Percentiles rank a stretch among this genome's conserved stretches.
These are phyloP conservation scores for Arenaria interpres DNA, from an alignment of 2,113 vertebrate species.

Conservation along the genomic window DNA sequence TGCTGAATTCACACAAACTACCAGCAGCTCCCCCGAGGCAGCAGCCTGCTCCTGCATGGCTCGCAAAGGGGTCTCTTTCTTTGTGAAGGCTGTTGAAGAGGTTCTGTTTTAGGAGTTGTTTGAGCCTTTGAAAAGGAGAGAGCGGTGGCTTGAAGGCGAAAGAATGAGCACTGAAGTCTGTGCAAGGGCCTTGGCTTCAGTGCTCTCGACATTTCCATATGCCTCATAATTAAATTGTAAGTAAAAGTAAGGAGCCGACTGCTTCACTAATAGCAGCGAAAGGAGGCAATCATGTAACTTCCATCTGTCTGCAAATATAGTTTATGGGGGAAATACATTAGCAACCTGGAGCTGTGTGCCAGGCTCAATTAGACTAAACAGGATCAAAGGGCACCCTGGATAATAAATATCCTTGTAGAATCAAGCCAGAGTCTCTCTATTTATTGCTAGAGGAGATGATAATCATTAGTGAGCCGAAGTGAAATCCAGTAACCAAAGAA, in stretches of 20 bases:
- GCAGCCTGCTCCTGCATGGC: accelerated
- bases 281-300: slow-evolving; percentile 40
- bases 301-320: slow-evolving; percentile 61
- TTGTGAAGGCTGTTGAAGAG: not conserved
- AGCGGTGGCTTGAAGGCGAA: not conserved
- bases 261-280: slow-evolving; percentile 37
- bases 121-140: not conserved
- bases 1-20: no score
- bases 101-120: not conserved
- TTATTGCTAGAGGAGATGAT: slow-evolving; percentile 8
- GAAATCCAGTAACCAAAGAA: not conserved
- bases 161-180: not conserved
- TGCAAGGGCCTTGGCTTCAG: not conserved
- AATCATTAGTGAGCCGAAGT: not conserved
- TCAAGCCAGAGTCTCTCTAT: not conserved
- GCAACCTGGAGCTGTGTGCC: slow-evolving; percentile 12
- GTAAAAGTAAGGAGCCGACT: slow-evolving; percentile 19
- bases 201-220: not conserved
- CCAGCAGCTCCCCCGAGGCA: not conserved
- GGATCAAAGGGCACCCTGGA: slow-evolving; percentile 61
- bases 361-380: slow-evolving; percentile 64
- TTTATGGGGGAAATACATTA: slow-evolving; percentile 56
- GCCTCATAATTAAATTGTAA: slow-evolving; percentile 43
- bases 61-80: not conserved
- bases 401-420: slow-evolving; percentile 47